phyloP scores from a whole-genome alignment of 2,113 vertebrate genomes.

The Ginglymostoma cirratum region DNA sequence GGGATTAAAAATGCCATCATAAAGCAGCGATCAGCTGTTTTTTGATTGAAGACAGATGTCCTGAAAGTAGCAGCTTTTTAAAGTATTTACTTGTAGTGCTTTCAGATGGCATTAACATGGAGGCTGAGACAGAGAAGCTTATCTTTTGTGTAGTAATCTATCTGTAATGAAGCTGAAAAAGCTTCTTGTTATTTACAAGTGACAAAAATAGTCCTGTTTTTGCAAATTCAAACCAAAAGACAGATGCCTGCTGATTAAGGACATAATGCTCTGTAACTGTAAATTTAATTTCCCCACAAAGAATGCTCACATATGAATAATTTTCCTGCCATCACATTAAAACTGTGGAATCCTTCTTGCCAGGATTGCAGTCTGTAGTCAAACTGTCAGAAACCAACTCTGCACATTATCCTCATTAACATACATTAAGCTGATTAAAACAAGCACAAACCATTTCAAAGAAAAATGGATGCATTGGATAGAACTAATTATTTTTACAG shows the following conservation, averaged over 20 bases:
- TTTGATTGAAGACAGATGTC: slow-evolving; percentile 37
- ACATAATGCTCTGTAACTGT: slow-evolving; percentile 31
- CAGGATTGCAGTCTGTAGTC: background rate
- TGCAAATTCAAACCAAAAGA: slow-evolving; percentile 20
- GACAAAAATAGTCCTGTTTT: slow-evolving; percentile 37
- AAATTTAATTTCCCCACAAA: slow-evolving; percentile 35
- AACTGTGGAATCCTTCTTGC: slow-evolving; percentile 8
- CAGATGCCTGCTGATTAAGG: slow-evolving; percentile 35
- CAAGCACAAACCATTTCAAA: background rate
- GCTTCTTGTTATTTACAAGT: slow-evolving; percentile 36
- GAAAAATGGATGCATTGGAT: background rate
- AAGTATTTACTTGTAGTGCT: slow-evolving; percentile 37
- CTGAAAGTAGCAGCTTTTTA: slow-evolving; percentile 36
- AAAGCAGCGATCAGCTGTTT: slow-evolving; percentile 35
- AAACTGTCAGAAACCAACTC: background rate
- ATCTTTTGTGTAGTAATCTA: slow-evolving; percentile 37
- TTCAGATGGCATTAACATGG: slow-evolving; percentile 36
- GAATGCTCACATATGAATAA: slow-evolving; percentile 28
- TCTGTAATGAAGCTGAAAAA: slow-evolving; percentile 36
- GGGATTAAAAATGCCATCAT: slow-evolving; percentile 32
- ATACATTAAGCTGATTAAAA: background rate
- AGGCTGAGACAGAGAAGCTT: slow-evolving; percentile 35
- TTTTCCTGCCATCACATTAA: slow-evolving; percentile 15
- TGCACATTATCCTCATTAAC: slow-evolving; percentile 24
- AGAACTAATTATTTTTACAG: background rate